These are phyloP conservation scores for Epizoanthus ramosus DNA, from an alignment of 92 coral and sea anemone species.

Conservation along the genomic window DNA sequence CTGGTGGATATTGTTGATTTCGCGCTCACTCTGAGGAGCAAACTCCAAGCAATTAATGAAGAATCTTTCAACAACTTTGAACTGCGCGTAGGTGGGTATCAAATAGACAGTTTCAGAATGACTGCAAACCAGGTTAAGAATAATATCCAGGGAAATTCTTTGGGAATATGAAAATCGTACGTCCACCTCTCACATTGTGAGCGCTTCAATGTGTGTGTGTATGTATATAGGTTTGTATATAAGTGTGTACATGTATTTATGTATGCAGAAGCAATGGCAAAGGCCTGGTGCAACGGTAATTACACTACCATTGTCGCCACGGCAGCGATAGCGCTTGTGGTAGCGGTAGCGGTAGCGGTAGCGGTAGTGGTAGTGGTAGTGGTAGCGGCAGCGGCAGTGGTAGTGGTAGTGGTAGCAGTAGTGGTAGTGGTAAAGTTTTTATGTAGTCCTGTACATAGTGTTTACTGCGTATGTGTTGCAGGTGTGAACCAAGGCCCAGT, in stretches of 20 bases:
- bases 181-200: background rate
- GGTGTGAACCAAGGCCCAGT: constrained; percentile 97
- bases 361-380: background rate
- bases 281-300: no score
- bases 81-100: constrained; percentile 90
- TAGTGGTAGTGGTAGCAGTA: background rate
- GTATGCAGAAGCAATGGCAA: no score
- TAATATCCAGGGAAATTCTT: background rate
- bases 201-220: no score
- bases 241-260: no score
- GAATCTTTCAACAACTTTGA: constrained; percentile 94
- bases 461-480: constrained; percentile 10
- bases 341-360: background rate
- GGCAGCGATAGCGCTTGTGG: no score
- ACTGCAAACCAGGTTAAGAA: background rate
- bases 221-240: no score
- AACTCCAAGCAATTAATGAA: constrained; percentile 81
- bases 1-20: constrained; percentile 88
- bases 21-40: constrained; percentile 83
- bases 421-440: background rate
- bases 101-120: background rate
- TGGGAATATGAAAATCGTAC: constrained; percentile 1
- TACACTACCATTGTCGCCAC: no score
- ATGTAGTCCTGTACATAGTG: background rate
- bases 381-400: background rate